Percentiles rank a stretch among this genome's conserved stretches.
Conservation (phyloP, 2,113 vertebrate species). For the Scomber japonicus region DNA sequence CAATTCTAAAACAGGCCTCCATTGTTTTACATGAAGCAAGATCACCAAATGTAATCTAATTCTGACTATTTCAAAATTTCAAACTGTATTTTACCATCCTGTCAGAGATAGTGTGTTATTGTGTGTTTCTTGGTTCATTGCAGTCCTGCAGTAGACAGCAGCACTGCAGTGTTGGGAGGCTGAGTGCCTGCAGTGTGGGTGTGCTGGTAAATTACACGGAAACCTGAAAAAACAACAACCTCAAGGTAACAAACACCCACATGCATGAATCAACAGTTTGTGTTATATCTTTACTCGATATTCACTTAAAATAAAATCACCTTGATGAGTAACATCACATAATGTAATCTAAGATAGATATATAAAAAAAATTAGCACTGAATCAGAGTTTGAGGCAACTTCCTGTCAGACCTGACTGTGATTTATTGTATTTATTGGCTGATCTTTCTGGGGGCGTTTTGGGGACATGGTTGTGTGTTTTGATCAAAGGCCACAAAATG, state of each 20-base stretch:
- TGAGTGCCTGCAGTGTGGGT: constrained; percentile 10
- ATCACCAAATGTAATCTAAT: background rate
- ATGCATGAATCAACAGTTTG: background rate
- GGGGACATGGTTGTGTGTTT: background rate
- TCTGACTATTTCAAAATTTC: background rate
- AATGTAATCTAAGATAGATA: background rate
- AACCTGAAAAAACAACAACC: background rate
- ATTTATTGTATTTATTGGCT: no score
- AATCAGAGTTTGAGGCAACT: no score
- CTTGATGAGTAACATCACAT: background rate
- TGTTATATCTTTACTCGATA: background rate
- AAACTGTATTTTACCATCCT: background rate
- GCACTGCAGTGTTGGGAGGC: constrained; percentile 11
- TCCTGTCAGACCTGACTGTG: no score
- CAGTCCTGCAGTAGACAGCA: constrained; percentile 3
- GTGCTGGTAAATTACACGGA: constrained; percentile 13
- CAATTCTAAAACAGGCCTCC: background rate
- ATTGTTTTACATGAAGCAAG: background rate
- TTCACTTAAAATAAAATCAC: background rate
- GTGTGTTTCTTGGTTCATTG: background rate
- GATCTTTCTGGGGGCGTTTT: background rate
- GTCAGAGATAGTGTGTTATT: background rate
- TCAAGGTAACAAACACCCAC: constrained; percentile 27
- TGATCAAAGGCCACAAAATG: background rate
- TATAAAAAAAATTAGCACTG: background rate